Evolutionary conservation across 2,797 vertebrate species (phyloP), one percentile per base, ranked within the genome.

Genomic region (Varecia variegata): DNA sequence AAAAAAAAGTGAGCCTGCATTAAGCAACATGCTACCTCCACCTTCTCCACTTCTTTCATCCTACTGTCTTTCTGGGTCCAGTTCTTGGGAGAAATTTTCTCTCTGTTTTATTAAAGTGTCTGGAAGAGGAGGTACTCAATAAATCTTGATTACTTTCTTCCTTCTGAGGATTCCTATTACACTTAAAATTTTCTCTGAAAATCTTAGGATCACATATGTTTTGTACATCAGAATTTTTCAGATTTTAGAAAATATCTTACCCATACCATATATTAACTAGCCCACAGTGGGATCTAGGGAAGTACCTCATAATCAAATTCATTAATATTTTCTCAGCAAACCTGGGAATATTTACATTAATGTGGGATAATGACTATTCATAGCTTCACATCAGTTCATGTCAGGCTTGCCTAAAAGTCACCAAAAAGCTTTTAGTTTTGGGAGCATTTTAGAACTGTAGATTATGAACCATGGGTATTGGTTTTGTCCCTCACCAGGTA

Each of bases 171-270:
- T 77, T 95, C 30, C n/a, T 76, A 10, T 58, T 70, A 50, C n/a
- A 52, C 23, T 58, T 96, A 82, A 77, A 92, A 76, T 86, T 32
- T 38, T 89, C 38, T 88, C 45, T 96, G 54, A 90, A 96, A 74
- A 62, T 93, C 12, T 52, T 60, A 82, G 38, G 43, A 35, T 82
- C 43, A 89, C 38, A 62, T 90, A 4, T 40, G 10, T 95, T 90
- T 96, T 90, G 20, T 89, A 32, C 32, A 60, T 68, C 21, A 79
- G 25, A 84, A 77, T 62, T 88, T 70, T 74, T 95, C 70, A 83
- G 50, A 94, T 88, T 90, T 96, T 79, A 95, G 68, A 52, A 96
- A 94, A 77, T 68, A 67, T 35, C 7, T 58, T 88, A 50, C 6
- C 43, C 65, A 27, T n/a, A 56, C 21, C n/a, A 6, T 86, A 14